These are phyloP conservation scores for Stictonetta naevosa DNA, from an alignment of 2,113 vertebrate genomes.

Conservation along the genomic window DNA sequence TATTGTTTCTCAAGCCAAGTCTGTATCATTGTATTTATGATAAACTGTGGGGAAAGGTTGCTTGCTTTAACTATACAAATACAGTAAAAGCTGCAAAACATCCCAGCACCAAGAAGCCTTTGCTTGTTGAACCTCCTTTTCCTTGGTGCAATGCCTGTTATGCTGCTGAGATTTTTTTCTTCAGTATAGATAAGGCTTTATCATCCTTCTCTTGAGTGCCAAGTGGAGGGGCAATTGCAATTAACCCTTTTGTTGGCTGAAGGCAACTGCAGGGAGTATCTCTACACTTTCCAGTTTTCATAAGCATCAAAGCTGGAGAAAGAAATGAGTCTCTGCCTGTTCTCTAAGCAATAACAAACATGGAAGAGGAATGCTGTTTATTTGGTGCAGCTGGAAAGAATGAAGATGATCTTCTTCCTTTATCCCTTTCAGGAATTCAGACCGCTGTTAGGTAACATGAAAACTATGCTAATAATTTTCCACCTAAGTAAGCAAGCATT, in stretches of 20 bases:
- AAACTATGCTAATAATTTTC: slow-evolving; percentile 70
- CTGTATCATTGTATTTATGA: background rate
- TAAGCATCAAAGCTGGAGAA: slow-evolving; percentile 37
- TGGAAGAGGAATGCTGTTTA: slow-evolving; percentile 70
- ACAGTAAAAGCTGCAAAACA: background rate
- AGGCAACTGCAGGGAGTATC: background rate
- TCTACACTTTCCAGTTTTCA: slow-evolving; percentile 1
- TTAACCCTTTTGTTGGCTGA: slow-evolving; percentile 11
- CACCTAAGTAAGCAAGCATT: slow-evolving; percentile 57
- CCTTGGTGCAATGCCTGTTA: background rate
- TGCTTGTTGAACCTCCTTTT: background rate
- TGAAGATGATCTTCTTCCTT: slow-evolving; percentile 61
- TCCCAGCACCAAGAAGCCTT: background rate
- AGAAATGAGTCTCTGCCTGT: slow-evolving; percentile 10
- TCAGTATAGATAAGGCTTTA: slow-evolving; percentile 10
- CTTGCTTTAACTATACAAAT: background rate
- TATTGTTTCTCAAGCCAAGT: background rate
- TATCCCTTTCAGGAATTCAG: slow-evolving; percentile 67
- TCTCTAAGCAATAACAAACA: slow-evolving; percentile 64
- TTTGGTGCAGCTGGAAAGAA: slow-evolving; percentile 68
- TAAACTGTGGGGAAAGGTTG: background rate
- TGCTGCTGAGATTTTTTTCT: background rate
- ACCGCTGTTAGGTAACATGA: slow-evolving; percentile 65
- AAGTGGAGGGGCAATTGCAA: background rate
- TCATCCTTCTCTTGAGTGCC: background rate